phyloP scores from a whole-genome alignment of 2,888 invertebrate genomes.

The Mythimna loreyi region DNA sequence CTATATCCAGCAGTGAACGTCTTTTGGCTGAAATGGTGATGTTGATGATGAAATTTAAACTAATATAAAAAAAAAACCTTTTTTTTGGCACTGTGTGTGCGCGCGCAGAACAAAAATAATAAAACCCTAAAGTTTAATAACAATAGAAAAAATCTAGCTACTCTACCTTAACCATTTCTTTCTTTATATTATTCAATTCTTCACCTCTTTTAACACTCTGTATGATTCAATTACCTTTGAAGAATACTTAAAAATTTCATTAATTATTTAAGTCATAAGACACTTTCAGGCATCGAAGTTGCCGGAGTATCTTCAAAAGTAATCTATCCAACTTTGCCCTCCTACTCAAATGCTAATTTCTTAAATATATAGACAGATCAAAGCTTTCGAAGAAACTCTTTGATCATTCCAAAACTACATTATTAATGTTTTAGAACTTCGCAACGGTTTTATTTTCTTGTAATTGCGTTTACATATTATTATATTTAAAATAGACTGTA shows the following conservation, averaged over 20 bases:
- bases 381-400: slow-evolving; percentile 22
- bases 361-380: slow-evolving; percentile 20
- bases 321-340: slow-evolving; percentile 18
- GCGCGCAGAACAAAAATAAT: no score
- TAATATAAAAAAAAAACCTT: no score
- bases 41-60: no score
- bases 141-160: no score
- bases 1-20: no score
- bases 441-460: slow-evolving; percentile 3
- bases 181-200: background rate
- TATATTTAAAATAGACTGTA: background rate
- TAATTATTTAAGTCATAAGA: slow-evolving; percentile 23
- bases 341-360: slow-evolving; percentile 23
- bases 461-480: background rate
- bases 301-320: slow-evolving; percentile 9
- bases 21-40: no score
- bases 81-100: no score
- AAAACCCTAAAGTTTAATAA: no score
- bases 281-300: slow-evolving; percentile 17
- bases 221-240: background rate
- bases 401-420: slow-evolving; percentile 28
- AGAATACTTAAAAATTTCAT: slow-evolving; percentile 13
- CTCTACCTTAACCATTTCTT: background rate
- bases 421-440: background rate
- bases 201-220: no score